Base-by-base conservation (phyloP, 1,140 invertebrate genomes). In the Dendrolimus kikuchii region DNA sequence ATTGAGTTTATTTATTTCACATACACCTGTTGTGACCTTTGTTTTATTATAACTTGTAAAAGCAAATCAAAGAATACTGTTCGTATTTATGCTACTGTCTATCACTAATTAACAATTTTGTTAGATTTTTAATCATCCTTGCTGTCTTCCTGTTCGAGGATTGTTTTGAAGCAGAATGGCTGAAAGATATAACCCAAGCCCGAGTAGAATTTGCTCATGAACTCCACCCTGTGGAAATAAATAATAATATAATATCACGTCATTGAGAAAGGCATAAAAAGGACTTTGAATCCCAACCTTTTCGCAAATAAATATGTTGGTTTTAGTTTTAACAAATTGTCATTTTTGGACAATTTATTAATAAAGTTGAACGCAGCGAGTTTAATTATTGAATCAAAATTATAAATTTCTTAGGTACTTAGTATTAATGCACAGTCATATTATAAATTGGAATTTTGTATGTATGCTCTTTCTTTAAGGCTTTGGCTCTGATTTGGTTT, bases 181-280 rank as follows among this genome's bases (percentile, higher is more conserved):
- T 94, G 90, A 90, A 99, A 99, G 39, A 92, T 81, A 70, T 98
- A 93, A 5, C 98, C 98, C 39, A 91, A 81, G 52, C 97, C 98
- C 3, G 89, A 77, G 82, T 98, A 99, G 87, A 99, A 99, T 85
- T 99, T 99, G 87, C 95, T 98, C 92, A 91, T 91, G 79, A 92
- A 93, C 79, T 92, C 92, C 57, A 93, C 91, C 91, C 91, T 92
- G 78, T 42, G 60, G 62, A 56, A 37, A 45, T 7, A 49, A n/a
- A n/a, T 43, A 48, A 8, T 47, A 54, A 50, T 51, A 38, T n/a
- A 60, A 53, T 52, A 57, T 48, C 38, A 49, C 41, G 4, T n/a
- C n/a, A 42, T 7, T n/a, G 1, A 7, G 55, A 49, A 45, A 37
- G 38, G 37, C 10, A 49, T n/a, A 49, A 49, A 8, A 7, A 5